A percentile compares a stretch with the other conserved stretches of the same genome.
Evolutionary conservation across 2,113 vertebrate genomes (phyloP).

Genomic region (Thryonomys swinderianus): DNA sequence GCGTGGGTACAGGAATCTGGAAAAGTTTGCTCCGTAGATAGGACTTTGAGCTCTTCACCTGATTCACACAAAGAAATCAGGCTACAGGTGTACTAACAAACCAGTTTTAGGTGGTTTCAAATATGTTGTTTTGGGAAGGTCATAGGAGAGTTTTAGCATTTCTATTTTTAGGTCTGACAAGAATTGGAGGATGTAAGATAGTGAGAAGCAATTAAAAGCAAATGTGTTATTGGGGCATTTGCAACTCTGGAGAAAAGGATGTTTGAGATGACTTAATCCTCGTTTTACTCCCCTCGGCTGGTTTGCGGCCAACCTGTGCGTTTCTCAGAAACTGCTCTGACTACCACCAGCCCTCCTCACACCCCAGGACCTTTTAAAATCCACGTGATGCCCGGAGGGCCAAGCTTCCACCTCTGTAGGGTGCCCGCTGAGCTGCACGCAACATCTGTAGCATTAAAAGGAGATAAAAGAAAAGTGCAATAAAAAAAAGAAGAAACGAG

Average conservation of each 20-base stretch:
- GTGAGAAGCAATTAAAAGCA: neutral
- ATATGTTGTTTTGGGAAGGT: neutral
- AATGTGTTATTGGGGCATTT: neutral
- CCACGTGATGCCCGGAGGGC: too few species aligned
- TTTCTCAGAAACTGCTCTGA: neutral
- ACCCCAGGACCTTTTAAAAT: neutral
- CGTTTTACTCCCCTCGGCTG: neutral
- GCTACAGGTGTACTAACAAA: neutral
- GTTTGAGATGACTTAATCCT: neutral
- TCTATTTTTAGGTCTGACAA: conserved; percentile 10
- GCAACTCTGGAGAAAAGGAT: neutral
- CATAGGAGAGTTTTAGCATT: neutral
- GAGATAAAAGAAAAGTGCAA: neutral
- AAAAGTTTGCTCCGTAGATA: neutral
- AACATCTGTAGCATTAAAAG: neutral
- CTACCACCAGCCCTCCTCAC: neutral
- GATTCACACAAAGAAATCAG: neutral
- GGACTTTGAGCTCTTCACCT: neutral
- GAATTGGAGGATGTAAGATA: neutral
- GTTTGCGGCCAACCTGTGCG: neutral
- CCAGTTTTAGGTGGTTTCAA: neutral
- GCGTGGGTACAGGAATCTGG: neutral
- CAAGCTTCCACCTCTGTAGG: too few species aligned
- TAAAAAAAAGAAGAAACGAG: neutral
- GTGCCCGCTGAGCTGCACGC: neutral